Evolutionary conservation across 2,888 invertebrate species (phyloP), one percentile per base, ranked within the genome.

Genomic region (Acholoe squamosa): DNA sequence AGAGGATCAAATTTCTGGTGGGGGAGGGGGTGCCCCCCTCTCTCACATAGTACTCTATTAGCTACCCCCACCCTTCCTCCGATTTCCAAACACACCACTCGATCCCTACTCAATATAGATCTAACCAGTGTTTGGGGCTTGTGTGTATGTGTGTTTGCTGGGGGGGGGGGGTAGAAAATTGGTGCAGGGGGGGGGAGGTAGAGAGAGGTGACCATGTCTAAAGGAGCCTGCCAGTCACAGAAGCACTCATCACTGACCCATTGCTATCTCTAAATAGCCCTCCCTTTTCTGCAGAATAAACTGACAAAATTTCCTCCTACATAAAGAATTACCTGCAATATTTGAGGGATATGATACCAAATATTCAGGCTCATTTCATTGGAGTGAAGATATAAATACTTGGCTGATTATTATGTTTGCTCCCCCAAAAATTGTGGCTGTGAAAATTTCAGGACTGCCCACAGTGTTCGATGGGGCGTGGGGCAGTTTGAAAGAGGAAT

Each of bases 1-100:
- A 25, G 3, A 28, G 71, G 71, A 71, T 71, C 71, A 71, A 25
- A 71, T 71, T 71, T 71, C 61, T 61, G 61, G 61, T n/a, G n/a
- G 61, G 61, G 61, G 61, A n/a, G 61, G 61, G 61, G 43, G 43
- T n/a, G 61, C 61, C 61, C 61, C 61, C 19, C 19, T 22, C 19
- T 22, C 61, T 61, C 61, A n/a, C 61, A 19, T 22, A 61, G 25
- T n/a, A 3, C 5, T 61, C 61, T 61, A n/a, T n/a, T 22, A 5
- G 5, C 22, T 22, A 19, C 43, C 43, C 43, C 43, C 43, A 3
- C 43, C n/a, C 43, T 7, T 43, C 5, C 43, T 43, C 43, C 43
- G 3, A 43, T 43, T 43, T 43, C 43, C 43, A 43, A 3, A 43
- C 43, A 43, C 5, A 43, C 43, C 10, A 43, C 43, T 43, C 43